Base-by-base conservation (phyloP, 2,113 vertebrate genomes). In the Chionodraco myersi region DNA sequence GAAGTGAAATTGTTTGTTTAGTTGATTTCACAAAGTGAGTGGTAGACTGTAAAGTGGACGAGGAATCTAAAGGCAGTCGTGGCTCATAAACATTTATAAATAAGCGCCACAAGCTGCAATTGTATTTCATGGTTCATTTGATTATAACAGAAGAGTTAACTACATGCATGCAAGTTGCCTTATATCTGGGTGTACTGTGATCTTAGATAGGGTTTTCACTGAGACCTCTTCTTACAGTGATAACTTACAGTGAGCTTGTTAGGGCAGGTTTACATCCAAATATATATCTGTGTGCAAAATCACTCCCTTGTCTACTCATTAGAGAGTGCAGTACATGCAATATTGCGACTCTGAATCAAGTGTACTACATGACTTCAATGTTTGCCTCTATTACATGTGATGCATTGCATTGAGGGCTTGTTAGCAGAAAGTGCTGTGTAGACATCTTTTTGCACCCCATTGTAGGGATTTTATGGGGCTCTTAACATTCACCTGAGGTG, bases 1-100 rank as follows among this genome's bases (percentile, higher is more conserved):
- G 51, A 84, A 71, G 78, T 69, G 21, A 77, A 71, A 58, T 36
- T 9, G 51, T 62, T 80, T 62, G 53, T 64, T 84, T 75, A 56
- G 48, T 63, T 2, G 2, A 70, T 49, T 72, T 52, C 18, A 45
- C 9, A 41, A 76, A 76, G 23, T 23, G 30, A 26, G 10, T 60
- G 6, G 52, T n/a, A n/a, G 41, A 76, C 34, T 36, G 26, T 57
- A 21, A 56, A 81, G 58, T 66, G 47, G 68, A 72, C 56, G n/a
- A 79, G 30, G 41, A 26, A 75, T 61, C 18, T 21, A 23, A 47
- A 57, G 34, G 44, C 41, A 47, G 36, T 45, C 34, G 15, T 41
- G n/a, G 12, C 9, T 64, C 11, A 45, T 13, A 45, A 15, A 62
- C n/a, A 49, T 59, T 13, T 72, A 5, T 16, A 52, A 61, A 52